A percentile compares a stretch with the other conserved stretches of the same genome.
These are phyloP conservation scores for Lacerta viridis DNA, from an alignment of 2,797 vertebrate genomes.

Conservation along the genomic window DNA sequence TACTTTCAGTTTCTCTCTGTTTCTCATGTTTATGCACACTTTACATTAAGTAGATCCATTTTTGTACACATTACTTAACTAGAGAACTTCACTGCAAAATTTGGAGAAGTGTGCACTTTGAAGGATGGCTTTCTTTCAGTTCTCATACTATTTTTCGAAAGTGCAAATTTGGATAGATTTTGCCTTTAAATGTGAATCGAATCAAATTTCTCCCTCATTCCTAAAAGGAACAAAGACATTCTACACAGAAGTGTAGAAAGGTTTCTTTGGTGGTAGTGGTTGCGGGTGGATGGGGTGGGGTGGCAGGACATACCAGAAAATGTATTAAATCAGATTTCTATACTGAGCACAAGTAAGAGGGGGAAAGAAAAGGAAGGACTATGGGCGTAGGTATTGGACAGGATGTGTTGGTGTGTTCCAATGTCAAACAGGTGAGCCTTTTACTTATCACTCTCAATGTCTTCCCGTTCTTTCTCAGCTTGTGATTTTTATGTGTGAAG, in stretches of 20 bases:
- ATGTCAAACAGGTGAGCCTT: slow-evolving; percentile 4
- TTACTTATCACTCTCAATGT: slow-evolving; percentile 15
- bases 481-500: slow-evolving; percentile 11
- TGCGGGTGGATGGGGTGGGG: neutral
- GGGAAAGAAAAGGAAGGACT: neutral
- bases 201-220: neutral
- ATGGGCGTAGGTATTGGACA: neutral
- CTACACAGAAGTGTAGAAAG: neutral
- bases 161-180: no score
- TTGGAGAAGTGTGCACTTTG: no score
- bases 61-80: no score
- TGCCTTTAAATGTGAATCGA: no score
- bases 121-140: no score
- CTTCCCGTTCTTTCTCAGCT: slow-evolving; percentile 19
- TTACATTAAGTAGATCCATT: no score
- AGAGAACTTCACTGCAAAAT: no score
- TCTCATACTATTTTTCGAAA: no score
- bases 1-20: no score
- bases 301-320: neutral
- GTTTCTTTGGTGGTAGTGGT: neutral
- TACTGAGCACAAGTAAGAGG: neutral
- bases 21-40: no score
- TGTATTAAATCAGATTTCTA: neutral
- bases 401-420: neutral
- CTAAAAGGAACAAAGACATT: neutral